Evolutionary conservation across 2,113 vertebrate species (phyloP).

Genomic region (Tympanuchus pallidicinctus): DNA sequence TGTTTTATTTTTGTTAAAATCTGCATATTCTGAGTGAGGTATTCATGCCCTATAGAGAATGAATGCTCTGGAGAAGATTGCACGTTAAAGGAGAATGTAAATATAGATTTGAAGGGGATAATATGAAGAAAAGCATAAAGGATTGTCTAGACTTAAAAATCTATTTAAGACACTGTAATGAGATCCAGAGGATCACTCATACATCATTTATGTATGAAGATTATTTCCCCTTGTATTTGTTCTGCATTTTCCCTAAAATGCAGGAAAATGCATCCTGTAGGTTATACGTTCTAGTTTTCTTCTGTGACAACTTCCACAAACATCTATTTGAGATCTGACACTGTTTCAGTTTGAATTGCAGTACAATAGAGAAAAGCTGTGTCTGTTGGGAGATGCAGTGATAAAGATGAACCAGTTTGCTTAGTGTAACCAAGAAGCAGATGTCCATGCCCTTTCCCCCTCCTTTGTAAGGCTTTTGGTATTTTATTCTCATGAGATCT

Average conservation of each 20-base stretch:
- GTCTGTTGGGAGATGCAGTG: background rate
- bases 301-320: background rate
- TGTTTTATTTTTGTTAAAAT: background rate
- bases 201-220: background rate
- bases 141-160: background rate
- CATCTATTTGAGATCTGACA: background rate
- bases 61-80: background rate
- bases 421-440: background rate
- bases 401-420: background rate
- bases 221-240: background rate
- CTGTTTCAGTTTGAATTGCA: background rate
- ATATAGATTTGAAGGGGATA: background rate
- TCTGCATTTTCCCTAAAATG: background rate
- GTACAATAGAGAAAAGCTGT: background rate
- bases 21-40: background rate
- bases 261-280: background rate
- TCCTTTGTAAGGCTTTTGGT: background rate
- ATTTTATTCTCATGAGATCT: background rate
- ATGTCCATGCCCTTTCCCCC: background rate
- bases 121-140: background rate
- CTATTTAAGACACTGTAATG: background rate
- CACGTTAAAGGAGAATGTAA: background rate
- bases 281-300: background rate
- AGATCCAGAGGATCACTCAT: background rate
- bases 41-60: background rate